Percentiles rank a stretch among this genome's conserved stretches.
These are phyloP conservation scores for Leptodirus hochenwartii DNA, from an alignment of 2,888 invertebrate species.

Conservation along the genomic window DNA sequence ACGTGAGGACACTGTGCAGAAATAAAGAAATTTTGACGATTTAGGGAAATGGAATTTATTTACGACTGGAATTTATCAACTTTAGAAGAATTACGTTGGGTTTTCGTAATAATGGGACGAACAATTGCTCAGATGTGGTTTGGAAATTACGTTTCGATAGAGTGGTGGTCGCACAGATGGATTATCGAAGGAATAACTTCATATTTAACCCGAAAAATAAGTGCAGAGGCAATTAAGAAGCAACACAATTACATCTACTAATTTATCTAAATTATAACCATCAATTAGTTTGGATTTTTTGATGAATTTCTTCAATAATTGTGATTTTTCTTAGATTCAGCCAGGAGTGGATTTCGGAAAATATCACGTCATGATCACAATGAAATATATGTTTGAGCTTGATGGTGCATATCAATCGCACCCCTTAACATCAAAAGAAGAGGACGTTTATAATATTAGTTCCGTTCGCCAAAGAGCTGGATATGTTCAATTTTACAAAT, in stretches of 20 bases:
- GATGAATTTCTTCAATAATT: no score
- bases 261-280: no score
- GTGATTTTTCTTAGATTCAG: constrained; percentile 41
- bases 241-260: no score
- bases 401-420: constrained; percentile 40
- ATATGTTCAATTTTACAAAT: constrained; percentile 50
- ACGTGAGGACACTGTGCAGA: neutral
- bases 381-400: constrained; percentile 40
- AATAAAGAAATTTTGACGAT: constrained; percentile 10
- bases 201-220: constrained; percentile 40
- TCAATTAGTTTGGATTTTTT: no score
- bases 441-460: constrained; percentile 34
- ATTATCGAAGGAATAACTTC: constrained; percentile 57
- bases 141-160: constrained; percentile 54
- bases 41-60: constrained; percentile 40
- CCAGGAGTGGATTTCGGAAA: constrained; percentile 41
- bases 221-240: constrained; percentile 29
- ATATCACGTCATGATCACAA: constrained; percentile 50
- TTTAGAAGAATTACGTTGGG: constrained; percentile 38
- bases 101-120: constrained; percentile 51
- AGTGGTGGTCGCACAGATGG: constrained; percentile 61
- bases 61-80: constrained; percentile 29
- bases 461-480: constrained; percentile 46
- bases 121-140: constrained; percentile 75
- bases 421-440: constrained; percentile 31